These are phyloP conservation scores for Drosophila vallismaia DNA, from an alignment of 2,888 invertebrate species.

Conservation along the genomic window DNA sequence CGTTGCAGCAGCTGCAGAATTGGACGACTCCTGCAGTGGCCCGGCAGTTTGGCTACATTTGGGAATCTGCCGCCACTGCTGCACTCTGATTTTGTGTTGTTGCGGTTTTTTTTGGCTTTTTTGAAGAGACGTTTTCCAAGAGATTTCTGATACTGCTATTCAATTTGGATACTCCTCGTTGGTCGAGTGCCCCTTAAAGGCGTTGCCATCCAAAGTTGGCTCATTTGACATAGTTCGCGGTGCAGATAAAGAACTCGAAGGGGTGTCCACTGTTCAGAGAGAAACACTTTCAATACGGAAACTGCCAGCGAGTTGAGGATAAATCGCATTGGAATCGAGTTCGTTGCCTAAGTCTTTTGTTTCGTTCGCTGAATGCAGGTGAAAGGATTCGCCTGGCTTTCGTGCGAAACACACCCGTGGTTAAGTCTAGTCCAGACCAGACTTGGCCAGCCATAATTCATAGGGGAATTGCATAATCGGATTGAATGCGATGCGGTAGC, in stretches of 20 bases:
- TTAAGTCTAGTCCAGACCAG: constrained; percentile 39
- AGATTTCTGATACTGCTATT: constrained; percentile 56
- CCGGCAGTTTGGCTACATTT: constrained; percentile 56
- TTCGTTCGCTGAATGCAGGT: constrained; percentile 57
- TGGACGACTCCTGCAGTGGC: constrained; percentile 46
- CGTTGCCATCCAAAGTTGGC: constrained; percentile 29
- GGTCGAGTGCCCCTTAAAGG: constrained; percentile 38
- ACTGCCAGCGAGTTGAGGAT: constrained; percentile 33
- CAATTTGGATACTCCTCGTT: constrained; percentile 56
- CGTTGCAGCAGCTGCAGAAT: constrained; percentile 55
- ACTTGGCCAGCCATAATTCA: constrained; percentile 57
- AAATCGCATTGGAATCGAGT: constrained; percentile 48
- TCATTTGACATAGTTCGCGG: constrained; percentile 51
- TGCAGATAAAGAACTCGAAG: constrained; percentile 64
- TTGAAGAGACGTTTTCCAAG: constrained; percentile 50
- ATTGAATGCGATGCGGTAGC: constrained; percentile 65
- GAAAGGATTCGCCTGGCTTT: constrained; percentile 63
- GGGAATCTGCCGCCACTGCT: constrained; percentile 68
- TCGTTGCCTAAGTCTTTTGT: constrained; percentile 76
- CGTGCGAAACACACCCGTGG: constrained; percentile 59
- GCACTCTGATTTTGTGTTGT: constrained; percentile 24
- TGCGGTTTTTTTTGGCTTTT: constrained; percentile 27
- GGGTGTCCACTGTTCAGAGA: constrained; percentile 47
- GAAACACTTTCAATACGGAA: constrained; percentile 68
- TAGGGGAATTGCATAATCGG: constrained; percentile 58